Evolutionary conservation across 1,140 invertebrate genomes (phyloP).

Genomic region (Cheumatopsyche charites): DNA sequence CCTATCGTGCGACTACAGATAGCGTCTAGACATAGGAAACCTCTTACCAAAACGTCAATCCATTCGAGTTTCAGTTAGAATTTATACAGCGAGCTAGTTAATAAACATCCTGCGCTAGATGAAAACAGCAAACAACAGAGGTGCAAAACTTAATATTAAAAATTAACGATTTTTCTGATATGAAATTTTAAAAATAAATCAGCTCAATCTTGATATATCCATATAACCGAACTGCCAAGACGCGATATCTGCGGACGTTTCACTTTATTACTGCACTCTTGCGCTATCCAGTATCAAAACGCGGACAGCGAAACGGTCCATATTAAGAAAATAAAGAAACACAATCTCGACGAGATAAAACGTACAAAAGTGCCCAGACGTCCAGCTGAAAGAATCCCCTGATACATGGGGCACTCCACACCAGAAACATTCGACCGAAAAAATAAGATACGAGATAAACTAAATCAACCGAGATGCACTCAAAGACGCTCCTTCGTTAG

Average conservation of each 20-base stretch:
- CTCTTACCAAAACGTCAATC: constrained; percentile 4
- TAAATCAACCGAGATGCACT: no score
- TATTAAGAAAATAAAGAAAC: constrained; percentile 39
- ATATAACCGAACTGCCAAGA: constrained; percentile 9
- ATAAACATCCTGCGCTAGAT: not conserved
- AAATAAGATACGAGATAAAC: no score
- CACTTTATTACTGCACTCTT: constrained; percentile 25
- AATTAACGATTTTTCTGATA: no score
- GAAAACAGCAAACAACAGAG: no score
- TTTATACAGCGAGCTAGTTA: not conserved
- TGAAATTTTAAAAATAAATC: no score
- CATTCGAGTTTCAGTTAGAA: not conserved
- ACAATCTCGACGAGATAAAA: constrained; percentile 36
- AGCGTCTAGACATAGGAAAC: constrained; percentile 19
- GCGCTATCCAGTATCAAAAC: constrained; percentile 10
- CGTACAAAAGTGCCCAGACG: constrained; percentile 19
- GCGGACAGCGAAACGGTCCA: constrained; percentile 34
- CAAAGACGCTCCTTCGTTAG: not conserved
- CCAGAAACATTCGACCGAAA: no score
- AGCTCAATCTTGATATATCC: not conserved
- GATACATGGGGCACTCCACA: constrained; percentile 27
- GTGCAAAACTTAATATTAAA: no score
- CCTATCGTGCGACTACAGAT: not conserved
- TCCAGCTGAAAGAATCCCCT: constrained; percentile 24
- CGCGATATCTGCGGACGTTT: not conserved